Base-by-base conservation (phyloP, 2,888 invertebrate species). In the Dendrolimus houi region DNA sequence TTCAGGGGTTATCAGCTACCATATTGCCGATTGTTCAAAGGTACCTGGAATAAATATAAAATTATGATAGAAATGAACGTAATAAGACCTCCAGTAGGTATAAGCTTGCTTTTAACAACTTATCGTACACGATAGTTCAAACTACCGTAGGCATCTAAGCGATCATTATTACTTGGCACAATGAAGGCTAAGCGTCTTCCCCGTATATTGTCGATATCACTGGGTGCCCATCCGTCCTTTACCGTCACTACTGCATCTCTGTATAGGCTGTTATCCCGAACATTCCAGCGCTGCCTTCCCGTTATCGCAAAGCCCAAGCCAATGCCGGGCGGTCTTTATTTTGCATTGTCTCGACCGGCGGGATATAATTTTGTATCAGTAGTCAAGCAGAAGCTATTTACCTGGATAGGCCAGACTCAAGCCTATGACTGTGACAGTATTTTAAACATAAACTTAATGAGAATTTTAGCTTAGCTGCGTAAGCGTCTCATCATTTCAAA, bases 251-350 rank as follows among this genome's bases (percentile, higher is more conserved):
- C 53, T 57, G 59, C 59, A 59, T 57, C 57, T 59, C 57, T 40
- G 57, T 52, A 52, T 57, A 57, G 59, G 56, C 55, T 54, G 52
- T 58, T 56, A 58, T 58, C 68, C 66, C 60, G 66, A 60, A 65
- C 64, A 70, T 71, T 70, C 66, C 63, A 65, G 63, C 64, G 66
- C 65, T 68, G 69, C 66, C 63, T 62, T 57, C 58, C 60, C 63
- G 66, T 74, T 76, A 78, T 75, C 75, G 71, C 60, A 57, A 55
- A 55, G 60, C 61, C 67, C 74, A 70, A 72, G 67, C 72, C 67
- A 67, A 70, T 68, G 66, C 69, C 62, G 62, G 64, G 56, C 65
- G 69, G 66, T 71, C 71, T 72, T 74, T 74, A 75, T 71, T 72
- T 69, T 67, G 71, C 66, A 74, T 71, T 72, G 70, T 74, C 62